These are phyloP conservation scores for Proteles cristata DNA, from an alignment of 2,113 vertebrate genomes.

Conservation along the genomic window DNA sequence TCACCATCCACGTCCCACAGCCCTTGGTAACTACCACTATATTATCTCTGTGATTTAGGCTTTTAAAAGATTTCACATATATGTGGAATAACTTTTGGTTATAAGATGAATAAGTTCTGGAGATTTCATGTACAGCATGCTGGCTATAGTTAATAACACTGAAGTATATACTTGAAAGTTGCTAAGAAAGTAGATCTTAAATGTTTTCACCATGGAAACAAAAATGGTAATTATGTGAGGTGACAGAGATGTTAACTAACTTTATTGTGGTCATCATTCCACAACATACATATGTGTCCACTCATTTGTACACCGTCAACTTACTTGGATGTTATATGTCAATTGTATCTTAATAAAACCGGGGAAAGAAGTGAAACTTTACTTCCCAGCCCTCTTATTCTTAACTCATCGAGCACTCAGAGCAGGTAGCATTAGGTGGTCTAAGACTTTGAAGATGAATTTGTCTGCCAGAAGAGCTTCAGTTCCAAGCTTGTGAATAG, in stretches of 20 bases:
- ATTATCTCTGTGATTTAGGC: not conserved
- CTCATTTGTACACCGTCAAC: not conserved
- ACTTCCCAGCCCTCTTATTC: not conserved
- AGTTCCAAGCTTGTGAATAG: conserved; percentile 56
- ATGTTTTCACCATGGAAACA: not conserved
- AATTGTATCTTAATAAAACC: not conserved
- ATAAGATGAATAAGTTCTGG: not conserved
- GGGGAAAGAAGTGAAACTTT: conserved; percentile 40
- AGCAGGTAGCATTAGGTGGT: conserved; percentile 30
- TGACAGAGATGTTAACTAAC: not conserved
- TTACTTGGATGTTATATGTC: not conserved
- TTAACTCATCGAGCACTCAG: conserved; percentile 21
- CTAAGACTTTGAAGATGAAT: conserved; percentile 61
- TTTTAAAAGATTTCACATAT: not conserved
- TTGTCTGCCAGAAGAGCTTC: conserved; percentile 16
- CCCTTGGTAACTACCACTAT: not conserved
- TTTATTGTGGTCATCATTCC: not conserved
- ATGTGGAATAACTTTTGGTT: not conserved
- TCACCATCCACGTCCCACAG: not conserved
- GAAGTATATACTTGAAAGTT: not conserved
- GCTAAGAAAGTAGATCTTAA: not conserved
- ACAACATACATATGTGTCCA: not conserved
- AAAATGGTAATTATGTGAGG: not conserved
- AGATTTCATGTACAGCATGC: not conserved
- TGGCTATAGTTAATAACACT: not conserved